These are phyloP conservation scores for Galaxea fascicularis DNA, from an alignment of 92 coral and sea anemone species.

Conservation along the genomic window DNA sequence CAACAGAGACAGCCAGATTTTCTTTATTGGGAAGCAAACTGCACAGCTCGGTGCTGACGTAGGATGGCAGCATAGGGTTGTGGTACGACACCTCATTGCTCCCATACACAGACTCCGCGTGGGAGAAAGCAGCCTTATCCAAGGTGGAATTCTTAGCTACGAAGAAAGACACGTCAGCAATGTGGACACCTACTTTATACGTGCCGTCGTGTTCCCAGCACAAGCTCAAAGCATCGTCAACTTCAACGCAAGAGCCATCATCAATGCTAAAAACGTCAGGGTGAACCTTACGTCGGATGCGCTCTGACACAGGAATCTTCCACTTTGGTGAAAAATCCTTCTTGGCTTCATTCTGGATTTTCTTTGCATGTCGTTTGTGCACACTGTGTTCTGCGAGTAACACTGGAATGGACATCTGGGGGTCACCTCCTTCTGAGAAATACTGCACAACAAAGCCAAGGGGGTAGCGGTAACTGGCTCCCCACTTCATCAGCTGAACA, in stretches of 20 bases:
- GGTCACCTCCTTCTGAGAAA: constrained; percentile 66
- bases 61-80: constrained; percentile 81
- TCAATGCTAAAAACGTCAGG: constrained; percentile 83
- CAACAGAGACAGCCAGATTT: constrained; percentile 81
- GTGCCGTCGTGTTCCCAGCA: constrained; percentile 53
- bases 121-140: constrained; percentile 78
- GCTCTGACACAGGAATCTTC: constrained; percentile 82
- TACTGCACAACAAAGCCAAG: constrained; percentile 87
- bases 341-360: constrained; percentile 61
- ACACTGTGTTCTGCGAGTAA: constrained; percentile 85
- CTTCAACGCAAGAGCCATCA: constrained; percentile 68
- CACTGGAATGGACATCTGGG: constrained; percentile 63
- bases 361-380: constrained; percentile 63
- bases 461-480: constrained; percentile 88
- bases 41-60: constrained; percentile 75
- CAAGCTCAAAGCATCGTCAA: constrained; percentile 93
- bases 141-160: constrained; percentile 71
- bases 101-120: constrained; percentile 83
- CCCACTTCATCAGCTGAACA: constrained; percentile 95
- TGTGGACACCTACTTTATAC: constrained; percentile 80
- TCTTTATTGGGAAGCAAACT: constrained; percentile 85
- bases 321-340: constrained; percentile 67
- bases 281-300: constrained; percentile 63
- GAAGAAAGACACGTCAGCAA: constrained; percentile 91
- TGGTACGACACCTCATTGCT: constrained; percentile 50